Evolutionary conservation across 2,888 invertebrate species (phyloP).

Genomic region (Polydrusus pterygomalis): DNA sequence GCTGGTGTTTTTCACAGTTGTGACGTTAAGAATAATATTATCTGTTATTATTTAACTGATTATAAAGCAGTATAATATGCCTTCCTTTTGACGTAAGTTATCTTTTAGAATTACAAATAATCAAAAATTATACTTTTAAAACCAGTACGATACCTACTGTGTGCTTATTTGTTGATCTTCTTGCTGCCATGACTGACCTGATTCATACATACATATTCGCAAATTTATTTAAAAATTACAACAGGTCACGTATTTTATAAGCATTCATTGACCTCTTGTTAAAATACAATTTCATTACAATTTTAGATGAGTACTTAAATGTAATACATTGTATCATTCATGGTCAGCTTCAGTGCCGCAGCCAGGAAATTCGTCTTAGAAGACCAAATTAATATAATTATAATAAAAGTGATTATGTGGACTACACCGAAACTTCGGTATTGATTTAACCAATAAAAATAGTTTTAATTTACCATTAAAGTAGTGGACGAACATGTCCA

Average conservation of each 20-base stretch:
- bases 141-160: background rate
- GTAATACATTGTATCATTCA: background rate
- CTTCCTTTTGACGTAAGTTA: background rate
- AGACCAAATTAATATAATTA: too few species aligned
- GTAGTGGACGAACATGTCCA: too few species aligned
- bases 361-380: too few species aligned
- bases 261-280: constrained; percentile 17
- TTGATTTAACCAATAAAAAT: too few species aligned
- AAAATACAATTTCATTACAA: constrained; percentile 8
- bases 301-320: background rate
- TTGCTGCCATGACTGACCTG: constrained; percentile 22
- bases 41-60: background rate
- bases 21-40: too few species aligned
- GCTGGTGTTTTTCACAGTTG: too few species aligned
- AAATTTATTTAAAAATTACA: constrained; percentile 14
- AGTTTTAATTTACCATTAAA: too few species aligned
- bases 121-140: constrained; percentile 16
- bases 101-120: constrained; percentile 4
- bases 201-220: constrained; percentile 18
- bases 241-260: constrained; percentile 27
- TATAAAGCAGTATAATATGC: background rate
- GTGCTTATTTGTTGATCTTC: constrained; percentile 19
- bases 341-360: too few species aligned
- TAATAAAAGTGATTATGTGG: too few species aligned
- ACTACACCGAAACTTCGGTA: too few species aligned